Evolutionary conservation across 2,888 invertebrate genomes (phyloP), one percentile per base, ranked within the genome.

Genomic region (Drosophila falleni): DNA sequence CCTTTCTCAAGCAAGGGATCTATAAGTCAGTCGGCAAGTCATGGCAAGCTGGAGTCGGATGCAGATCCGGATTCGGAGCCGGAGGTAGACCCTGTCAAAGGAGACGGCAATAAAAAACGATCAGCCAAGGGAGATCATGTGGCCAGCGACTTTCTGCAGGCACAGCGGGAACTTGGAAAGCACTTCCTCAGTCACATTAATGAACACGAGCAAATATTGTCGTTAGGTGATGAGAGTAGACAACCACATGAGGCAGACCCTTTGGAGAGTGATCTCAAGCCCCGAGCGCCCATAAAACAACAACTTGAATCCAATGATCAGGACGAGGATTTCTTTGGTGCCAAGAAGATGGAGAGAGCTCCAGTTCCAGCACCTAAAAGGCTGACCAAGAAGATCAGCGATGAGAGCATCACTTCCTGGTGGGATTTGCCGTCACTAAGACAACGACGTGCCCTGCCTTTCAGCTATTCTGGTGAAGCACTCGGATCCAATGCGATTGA

Each of bases 401-500:
- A 82, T 0, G 77, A 89, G 50, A 31, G 42, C 2, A 68, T 80
- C 26, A 71, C 70, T 0, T 80, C 90, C 13, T 91, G 91, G 91
- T 91, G 91, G 91, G 85, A 91, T 50, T 49, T 90, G 51, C 79
- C 89, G 0, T 10, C 78, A 0, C 46, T 79, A 26, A 55, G 84
- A 15, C 70, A 26, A 6, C 83, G 80, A 5, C 83, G 84, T 26
- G 78, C 83, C 0, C 35, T 84, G 41, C 39, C 71, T 0, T 35
- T 64, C 1, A 54, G 47, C 37, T 65, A 68, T 35, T 58, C 74
- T 0, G 66, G 78, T 1, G 74, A 81, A 0, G 50, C 71, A 2
- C 70, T 85, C 37, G 77, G 55, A 3, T 77, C 77, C 13, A 92
- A 92, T 72, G 51, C 87, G 16, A 91, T 92, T 4, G 79, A 79